Percentiles rank a stretch among this genome's conserved stretches.
These are phyloP conservation scores for Enteromius paludinosus DNA, from an alignment of 2,797 vertebrate species.

Conservation along the genomic window DNA sequence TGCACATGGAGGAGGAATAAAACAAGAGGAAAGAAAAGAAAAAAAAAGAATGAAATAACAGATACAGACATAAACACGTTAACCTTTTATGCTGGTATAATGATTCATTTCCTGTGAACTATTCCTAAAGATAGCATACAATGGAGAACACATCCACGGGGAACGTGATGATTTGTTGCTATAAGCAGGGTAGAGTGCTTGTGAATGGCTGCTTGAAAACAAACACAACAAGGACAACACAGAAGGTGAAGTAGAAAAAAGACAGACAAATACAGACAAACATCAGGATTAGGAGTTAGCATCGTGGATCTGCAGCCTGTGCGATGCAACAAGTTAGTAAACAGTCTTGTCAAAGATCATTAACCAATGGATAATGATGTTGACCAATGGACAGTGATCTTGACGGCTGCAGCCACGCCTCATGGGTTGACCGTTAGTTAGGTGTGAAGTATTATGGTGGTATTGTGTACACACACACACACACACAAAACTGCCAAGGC, in stretches of 20 bases:
- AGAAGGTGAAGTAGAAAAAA: slow-evolving; percentile 50
- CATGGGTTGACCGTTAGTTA: slow-evolving; percentile 61
- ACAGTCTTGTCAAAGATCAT: slow-evolving; percentile 63
- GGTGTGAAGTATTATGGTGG: slow-evolving; percentile 52
- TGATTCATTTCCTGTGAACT: slow-evolving; percentile 6
- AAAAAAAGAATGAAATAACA: slow-evolving; percentile 71
- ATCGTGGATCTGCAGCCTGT: slow-evolving; percentile 44
- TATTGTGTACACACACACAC: slow-evolving; percentile 28
- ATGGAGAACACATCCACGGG: neutral
- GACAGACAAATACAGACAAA: slow-evolving; percentile 56
- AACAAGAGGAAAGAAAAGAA: slow-evolving; percentile 72
- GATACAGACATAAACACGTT: slow-evolving; percentile 52
- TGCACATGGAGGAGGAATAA: slow-evolving; percentile 72
- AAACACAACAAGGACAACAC: slow-evolving; percentile 35
- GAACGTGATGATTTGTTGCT: neutral
- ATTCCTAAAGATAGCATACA: slow-evolving; percentile 13
- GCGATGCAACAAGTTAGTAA: slow-evolving; percentile 58
- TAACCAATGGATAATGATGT: slow-evolving; percentile 67
- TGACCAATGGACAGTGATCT: slow-evolving; percentile 32
- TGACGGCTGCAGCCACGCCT: slow-evolving; percentile 32
- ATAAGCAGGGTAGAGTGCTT: slow-evolving; percentile 49
- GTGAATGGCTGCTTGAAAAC: slow-evolving; percentile 28
- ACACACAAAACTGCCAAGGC: slow-evolving; percentile 29
- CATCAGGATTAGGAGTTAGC: slow-evolving; percentile 37
- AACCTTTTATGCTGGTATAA: slow-evolving; percentile 14